Conservation (phyloP, 2,888 invertebrate genomes). For the Tinea trinotella region DNA sequence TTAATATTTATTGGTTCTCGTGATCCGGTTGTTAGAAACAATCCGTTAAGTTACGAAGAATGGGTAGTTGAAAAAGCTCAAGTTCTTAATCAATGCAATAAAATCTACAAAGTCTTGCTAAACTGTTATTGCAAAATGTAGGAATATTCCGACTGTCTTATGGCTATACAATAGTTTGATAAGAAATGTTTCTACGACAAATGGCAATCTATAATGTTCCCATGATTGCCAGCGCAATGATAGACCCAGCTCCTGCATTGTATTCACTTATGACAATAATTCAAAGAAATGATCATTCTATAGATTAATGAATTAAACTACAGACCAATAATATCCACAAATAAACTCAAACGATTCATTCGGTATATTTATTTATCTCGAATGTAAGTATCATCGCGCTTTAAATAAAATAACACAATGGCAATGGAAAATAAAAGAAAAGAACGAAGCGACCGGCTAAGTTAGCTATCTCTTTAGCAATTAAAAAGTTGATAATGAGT, state of each 20-base stretch:
- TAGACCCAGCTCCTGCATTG: slow-evolving; percentile 8
- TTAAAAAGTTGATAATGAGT: slow-evolving; percentile 50
- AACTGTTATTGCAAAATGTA: slow-evolving; percentile 49
- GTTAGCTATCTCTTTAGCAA: slow-evolving; percentile 49
- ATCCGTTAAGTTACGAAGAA: not conserved
- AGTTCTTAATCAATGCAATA: slow-evolving; percentile 37
- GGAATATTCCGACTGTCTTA: slow-evolving; percentile 28
- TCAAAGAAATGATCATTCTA: not conserved
- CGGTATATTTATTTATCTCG: slow-evolving; percentile 1
- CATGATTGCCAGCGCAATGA: slow-evolving; percentile 39
- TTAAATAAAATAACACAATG: slow-evolving; percentile 25
- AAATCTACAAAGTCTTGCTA: slow-evolving; percentile 50
- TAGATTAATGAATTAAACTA: not conserved
- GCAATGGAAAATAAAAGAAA: slow-evolving; percentile 32
- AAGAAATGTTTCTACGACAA: not conserved
- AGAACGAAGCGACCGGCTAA: slow-evolving; percentile 34
- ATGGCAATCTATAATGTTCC: slow-evolving; percentile 48
- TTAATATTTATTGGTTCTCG: no score
- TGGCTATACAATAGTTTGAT: slow-evolving; percentile 14
- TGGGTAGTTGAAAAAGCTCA: not conserved
- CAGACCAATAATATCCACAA: not conserved
- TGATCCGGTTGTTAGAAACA: no score
- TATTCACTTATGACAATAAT: not conserved
- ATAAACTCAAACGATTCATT: not conserved
- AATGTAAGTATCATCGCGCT: slow-evolving; percentile 16